phyloP scores from a whole-genome alignment of 2,888 invertebrate genomes.

The Pegoplata infirma region DNA sequence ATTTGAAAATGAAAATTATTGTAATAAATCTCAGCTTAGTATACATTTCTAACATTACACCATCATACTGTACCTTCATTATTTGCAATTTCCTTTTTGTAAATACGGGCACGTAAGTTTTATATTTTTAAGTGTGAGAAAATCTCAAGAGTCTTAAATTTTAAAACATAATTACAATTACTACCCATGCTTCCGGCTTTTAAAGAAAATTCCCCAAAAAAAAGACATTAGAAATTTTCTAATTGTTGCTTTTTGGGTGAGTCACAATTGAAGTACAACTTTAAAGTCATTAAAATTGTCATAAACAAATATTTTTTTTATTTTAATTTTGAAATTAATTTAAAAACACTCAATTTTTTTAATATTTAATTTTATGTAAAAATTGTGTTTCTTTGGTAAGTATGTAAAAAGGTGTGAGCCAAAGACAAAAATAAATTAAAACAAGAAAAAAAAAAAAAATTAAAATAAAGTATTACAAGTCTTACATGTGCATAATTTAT shows the following conservation, averaged over 20 bases:
- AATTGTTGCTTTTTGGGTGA: conserved; percentile 31
- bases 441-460: conserved; percentile 14
- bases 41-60: too few species aligned
- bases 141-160: conserved; percentile 36
- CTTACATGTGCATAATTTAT: conserved; percentile 60
- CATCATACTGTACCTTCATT: too few species aligned
- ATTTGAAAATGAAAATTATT: too few species aligned
- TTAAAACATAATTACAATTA: conserved; percentile 47
- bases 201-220: not conserved
- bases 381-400: not conserved
- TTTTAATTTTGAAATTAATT: not conserved
- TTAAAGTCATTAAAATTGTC: conserved; percentile 24
- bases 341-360: not conserved
- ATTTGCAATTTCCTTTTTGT: too few species aligned
- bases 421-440: not conserved
- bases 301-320: conserved; percentile 22
- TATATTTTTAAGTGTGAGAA: not conserved
- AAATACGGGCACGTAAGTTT: conserved; percentile 1
- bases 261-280: conserved; percentile 8
- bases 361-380: not conserved
- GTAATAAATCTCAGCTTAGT: too few species aligned
- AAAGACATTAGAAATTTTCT: conserved; percentile 15
- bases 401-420: not conserved
- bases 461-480: conserved; percentile 40
- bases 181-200: conserved; percentile 21